Conservation (phyloP, 2,113 vertebrate genomes). For the Pelvicachromis taeniatus region DNA sequence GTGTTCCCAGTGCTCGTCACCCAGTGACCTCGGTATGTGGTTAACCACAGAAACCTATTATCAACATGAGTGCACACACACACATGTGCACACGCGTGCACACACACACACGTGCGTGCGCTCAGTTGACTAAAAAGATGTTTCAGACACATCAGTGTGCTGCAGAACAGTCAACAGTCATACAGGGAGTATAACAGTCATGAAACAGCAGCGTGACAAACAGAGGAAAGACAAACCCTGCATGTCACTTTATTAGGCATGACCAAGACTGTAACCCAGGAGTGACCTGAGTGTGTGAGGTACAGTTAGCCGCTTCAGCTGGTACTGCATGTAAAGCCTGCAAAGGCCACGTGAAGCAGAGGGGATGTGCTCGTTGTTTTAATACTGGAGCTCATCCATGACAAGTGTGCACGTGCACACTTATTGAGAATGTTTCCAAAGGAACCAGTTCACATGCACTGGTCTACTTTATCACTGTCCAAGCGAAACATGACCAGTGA, state of each 20-base stretch:
- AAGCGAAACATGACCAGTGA: no score
- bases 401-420: no score
- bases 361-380: not conserved
- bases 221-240: not conserved
- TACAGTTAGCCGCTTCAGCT: not conserved
- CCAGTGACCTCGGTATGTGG: not conserved
- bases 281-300: not conserved
- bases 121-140: not conserved
- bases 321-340: not conserved
- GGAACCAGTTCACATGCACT: not conserved
- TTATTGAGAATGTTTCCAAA: no score
- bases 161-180: not conserved
- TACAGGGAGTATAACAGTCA: not conserved
- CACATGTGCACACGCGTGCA: accelerated
- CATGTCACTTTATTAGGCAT: not conserved
- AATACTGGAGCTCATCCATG: not conserved
- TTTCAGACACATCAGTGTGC: not conserved
- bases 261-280: not conserved
- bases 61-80: accelerated
- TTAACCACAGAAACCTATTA: constrained; percentile 18
- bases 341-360: not conserved
- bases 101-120: not conserved
- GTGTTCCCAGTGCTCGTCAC: not conserved
- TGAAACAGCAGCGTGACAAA: not conserved
- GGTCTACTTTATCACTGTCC: no score